Evolutionary conservation across 1,140 invertebrate genomes (phyloP).

Genomic region (Pogonognathellus flavescens): DNA sequence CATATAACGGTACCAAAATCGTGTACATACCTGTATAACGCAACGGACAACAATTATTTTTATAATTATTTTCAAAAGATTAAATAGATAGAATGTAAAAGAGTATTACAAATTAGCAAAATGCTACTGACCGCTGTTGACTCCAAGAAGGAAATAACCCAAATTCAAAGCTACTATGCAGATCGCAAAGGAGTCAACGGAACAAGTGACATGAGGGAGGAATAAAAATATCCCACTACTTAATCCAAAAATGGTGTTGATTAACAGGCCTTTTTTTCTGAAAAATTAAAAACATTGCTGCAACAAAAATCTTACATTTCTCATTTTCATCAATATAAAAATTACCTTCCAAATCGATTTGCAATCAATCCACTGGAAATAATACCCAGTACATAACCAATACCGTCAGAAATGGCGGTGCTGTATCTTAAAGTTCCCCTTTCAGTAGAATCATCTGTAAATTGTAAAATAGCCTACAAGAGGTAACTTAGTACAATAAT

Average conservation of each 20-base stretch:
- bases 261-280: conserved; percentile 93
- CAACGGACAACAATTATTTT: background rate
- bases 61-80: background rate
- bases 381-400: conserved; percentile 95
- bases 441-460: conserved; percentile 71
- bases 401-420: conserved; percentile 87
- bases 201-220: conserved; percentile 89
- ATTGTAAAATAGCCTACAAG: conserved; percentile 70
- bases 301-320: background rate
- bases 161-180: too few species aligned
- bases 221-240: conserved; percentile 78
- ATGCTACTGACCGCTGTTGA: conserved; percentile 95
- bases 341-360: conserved; percentile 88
- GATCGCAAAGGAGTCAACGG: conserved; percentile 96
- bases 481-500: conserved; percentile 69
- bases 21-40: conserved; percentile 84
- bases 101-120: too few species aligned
- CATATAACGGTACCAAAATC: conserved; percentile 96
- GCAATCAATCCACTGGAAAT: conserved; percentile 90
- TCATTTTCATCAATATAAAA: conserved; percentile 1
- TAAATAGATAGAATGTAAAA: conserved; percentile 52
- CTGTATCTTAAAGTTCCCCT: too few species aligned
- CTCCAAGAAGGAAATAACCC: conserved; percentile 96
- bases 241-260: conserved; percentile 95
- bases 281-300: background rate